Percentiles rank a stretch among this genome's conserved stretches.
Conservation (phyloP, 2,888 invertebrate genomes). For the Nomada ruficornis region DNA sequence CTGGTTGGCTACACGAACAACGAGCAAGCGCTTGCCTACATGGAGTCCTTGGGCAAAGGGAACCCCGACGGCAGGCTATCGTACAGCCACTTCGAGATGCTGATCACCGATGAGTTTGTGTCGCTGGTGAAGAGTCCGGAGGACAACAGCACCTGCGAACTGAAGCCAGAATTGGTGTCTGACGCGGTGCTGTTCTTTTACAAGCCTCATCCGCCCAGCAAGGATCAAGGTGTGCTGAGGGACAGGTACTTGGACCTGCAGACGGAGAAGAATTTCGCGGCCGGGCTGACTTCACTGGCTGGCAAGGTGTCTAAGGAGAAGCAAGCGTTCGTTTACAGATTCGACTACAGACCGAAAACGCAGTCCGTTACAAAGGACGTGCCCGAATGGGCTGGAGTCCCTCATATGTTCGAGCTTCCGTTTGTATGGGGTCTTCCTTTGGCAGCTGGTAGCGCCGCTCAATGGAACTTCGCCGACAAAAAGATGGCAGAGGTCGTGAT, state of each 20-base stretch:
- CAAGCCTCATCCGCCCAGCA: slow-evolving; percentile 88
- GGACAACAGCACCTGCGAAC: slow-evolving; percentile 82
- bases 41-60: slow-evolving; percentile 86
- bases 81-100: slow-evolving; percentile 86
- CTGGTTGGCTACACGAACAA: slow-evolving; percentile 92
- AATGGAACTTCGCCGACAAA: slow-evolving; percentile 92
- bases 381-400: slow-evolving; percentile 92
- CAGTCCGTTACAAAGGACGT: slow-evolving; percentile 87
- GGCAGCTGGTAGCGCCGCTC: slow-evolving; percentile 84
- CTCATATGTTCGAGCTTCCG: slow-evolving; percentile 92
- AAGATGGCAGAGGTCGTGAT: slow-evolving; percentile 92
- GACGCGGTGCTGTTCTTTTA: slow-evolving; percentile 92
- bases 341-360: slow-evolving; percentile 89
- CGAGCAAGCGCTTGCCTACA: slow-evolving; percentile 89
- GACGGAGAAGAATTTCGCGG: slow-evolving; percentile 91
- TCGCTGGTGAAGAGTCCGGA: slow-evolving; percentile 68
- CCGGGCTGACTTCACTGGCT: slow-evolving; percentile 89
- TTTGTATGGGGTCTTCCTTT: slow-evolving; percentile 93
- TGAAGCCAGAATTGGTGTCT: slow-evolving; percentile 82
- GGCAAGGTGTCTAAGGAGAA: slow-evolving; percentile 87
- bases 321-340: slow-evolving; percentile 87
- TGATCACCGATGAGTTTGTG: slow-evolving; percentile 86
- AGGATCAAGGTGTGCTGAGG: slow-evolving; percentile 87
- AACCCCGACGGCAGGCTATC: slow-evolving; percentile 87
- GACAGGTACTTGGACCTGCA: slow-evolving; percentile 89